These are phyloP conservation scores for Lampropteryx suffumata DNA, from an alignment of 2,888 invertebrate species.

Conservation along the genomic window DNA sequence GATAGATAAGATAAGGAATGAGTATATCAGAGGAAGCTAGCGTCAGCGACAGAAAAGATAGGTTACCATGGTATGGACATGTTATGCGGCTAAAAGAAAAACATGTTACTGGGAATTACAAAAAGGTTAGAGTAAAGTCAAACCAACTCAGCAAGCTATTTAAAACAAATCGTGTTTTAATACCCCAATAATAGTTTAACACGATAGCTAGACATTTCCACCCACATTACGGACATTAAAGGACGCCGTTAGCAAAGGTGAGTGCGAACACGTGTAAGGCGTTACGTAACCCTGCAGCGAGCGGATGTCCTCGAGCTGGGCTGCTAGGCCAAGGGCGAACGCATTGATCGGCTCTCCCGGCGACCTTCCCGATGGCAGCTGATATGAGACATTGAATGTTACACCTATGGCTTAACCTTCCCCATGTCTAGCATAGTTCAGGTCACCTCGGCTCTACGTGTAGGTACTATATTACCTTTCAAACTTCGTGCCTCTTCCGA, in stretches of 20 bases:
- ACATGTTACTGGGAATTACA: too few relatives aligned
- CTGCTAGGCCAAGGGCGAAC: constrained; percentile 75
- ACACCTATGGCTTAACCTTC: neutral
- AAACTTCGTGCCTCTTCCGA: neutral
- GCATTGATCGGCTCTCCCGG: constrained; percentile 57
- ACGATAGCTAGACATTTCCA: constrained; percentile 1
- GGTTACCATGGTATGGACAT: too few relatives aligned
- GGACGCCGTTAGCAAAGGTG: constrained; percentile 21
- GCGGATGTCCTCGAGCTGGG: constrained; percentile 59
- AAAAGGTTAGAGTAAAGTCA: too few relatives aligned
- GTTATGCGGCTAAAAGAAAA: too few relatives aligned
- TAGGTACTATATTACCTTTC: neutral
- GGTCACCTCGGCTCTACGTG: neutral
- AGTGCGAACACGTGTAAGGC: constrained; percentile 27
- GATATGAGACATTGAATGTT: neutral
- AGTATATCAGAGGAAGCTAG: too few relatives aligned
- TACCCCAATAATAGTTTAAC: constrained; percentile 6
- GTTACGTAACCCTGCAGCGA: constrained; percentile 70
- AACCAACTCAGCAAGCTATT: too few relatives aligned
- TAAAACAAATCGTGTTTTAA: constrained; percentile 12
- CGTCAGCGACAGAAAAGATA: too few relatives aligned
- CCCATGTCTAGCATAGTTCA: neutral
- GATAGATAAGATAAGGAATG: too few relatives aligned
- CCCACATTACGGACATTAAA: constrained; percentile 15
- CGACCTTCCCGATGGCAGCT: constrained; percentile 37